phyloP scores from a whole-genome alignment of 2,888 invertebrate species.

The Leptodirus hochenwartii region DNA sequence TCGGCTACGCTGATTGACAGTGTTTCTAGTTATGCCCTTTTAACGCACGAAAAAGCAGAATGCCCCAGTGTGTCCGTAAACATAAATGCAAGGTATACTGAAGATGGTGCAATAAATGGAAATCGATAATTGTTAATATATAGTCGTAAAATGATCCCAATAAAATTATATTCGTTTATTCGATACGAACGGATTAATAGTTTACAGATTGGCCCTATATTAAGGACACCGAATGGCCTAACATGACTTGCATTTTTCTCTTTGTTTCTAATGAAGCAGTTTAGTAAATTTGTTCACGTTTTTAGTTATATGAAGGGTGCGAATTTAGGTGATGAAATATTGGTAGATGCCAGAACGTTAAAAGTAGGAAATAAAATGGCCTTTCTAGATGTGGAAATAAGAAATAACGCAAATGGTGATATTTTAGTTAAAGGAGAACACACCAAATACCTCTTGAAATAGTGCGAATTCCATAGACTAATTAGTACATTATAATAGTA shows the following conservation, averaged over 20 bases:
- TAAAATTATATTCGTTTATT: no score
- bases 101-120: constrained; percentile 21
- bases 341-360: constrained; percentile 55
- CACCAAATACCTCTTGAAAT: constrained; percentile 42
- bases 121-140: not conserved
- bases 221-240: no score
- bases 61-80: constrained; percentile 61
- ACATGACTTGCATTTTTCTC: no score
- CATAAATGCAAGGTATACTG: constrained; percentile 65
- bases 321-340: constrained; percentile 52
- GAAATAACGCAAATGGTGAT: constrained; percentile 48
- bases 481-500: not conserved
- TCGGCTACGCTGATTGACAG: constrained; percentile 62
- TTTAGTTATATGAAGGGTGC: constrained; percentile 58
- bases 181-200: no score
- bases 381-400: constrained; percentile 58
- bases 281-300: no score
- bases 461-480: constrained; percentile 11
- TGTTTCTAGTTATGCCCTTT: constrained; percentile 62
- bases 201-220: no score
- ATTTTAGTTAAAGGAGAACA: constrained; percentile 64
- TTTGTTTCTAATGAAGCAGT: no score
- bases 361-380: constrained; percentile 61
- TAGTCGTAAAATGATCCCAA: no score
- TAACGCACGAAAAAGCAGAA: constrained; percentile 39